phyloP scores from a whole-genome alignment of 2,113 vertebrate species.

The Ailurus styani region DNA sequence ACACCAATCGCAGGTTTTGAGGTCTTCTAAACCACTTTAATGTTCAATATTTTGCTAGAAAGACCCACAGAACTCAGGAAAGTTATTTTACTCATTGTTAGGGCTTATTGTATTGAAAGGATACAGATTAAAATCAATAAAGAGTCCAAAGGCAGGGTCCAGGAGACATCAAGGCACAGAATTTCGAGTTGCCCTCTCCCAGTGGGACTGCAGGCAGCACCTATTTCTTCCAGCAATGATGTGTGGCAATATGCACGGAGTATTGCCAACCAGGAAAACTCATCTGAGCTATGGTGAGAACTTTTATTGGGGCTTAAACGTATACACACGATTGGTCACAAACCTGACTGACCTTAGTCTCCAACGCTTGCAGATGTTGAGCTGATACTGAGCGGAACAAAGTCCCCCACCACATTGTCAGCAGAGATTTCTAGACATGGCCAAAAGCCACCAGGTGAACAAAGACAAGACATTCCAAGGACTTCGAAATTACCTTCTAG shows the following conservation, averaged over 20 bases:
- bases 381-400: not conserved
- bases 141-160: not conserved
- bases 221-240: not conserved
- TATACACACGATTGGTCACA: not conserved
- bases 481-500: not conserved
- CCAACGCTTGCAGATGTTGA: not conserved
- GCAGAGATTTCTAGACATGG: no score
- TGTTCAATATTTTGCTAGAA: not conserved
- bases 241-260: fast-evolving
- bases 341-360: not conserved
- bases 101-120: not conserved
- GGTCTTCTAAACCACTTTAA: not conserved
- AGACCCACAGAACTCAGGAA: not conserved
- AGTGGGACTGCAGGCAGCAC: not conserved
- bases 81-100: not conserved
- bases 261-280: not conserved
- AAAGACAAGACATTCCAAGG: not conserved
- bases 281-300: not conserved
- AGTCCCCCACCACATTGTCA: not conserved
- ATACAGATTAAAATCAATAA: not conserved
- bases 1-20: not conserved
- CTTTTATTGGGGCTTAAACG: not conserved
- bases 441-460: not conserved
- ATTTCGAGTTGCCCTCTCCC: not conserved
- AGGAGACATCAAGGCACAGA: not conserved